These are phyloP conservation scores for Scaptomyza polygonia DNA, from an alignment of 2,888 invertebrate genomes.

Conservation along the genomic window DNA sequence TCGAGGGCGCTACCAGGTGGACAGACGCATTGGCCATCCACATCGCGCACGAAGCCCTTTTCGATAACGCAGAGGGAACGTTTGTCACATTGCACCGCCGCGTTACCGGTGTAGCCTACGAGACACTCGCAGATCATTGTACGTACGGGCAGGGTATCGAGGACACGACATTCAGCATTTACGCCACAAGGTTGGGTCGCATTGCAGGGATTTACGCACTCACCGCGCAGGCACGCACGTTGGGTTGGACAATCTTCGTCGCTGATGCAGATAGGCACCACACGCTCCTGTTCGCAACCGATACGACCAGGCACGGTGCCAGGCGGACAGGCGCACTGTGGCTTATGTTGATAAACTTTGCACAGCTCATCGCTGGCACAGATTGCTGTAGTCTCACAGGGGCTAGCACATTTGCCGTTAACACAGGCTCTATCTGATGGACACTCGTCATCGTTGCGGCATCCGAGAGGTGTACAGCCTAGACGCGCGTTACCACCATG, in stretches of 20 bases:
- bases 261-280: slow-evolving; percentile 88
- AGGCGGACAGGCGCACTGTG: slow-evolving; percentile 92
- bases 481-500: slow-evolving; percentile 92
- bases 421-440: slow-evolving; percentile 92
- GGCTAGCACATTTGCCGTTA: slow-evolving; percentile 91
- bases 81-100: slow-evolving; percentile 92
- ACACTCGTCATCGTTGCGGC: slow-evolving; percentile 92
- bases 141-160: slow-evolving; percentile 92
- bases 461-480: slow-evolving; percentile 92
- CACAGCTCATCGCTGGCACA: slow-evolving; percentile 91
- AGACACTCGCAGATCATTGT: slow-evolving; percentile 95
- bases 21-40: slow-evolving; percentile 90
- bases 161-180: slow-evolving; percentile 91
- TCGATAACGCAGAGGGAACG: slow-evolving; percentile 89
- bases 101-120: slow-evolving; percentile 94
- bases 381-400: slow-evolving; percentile 88
- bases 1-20: slow-evolving; percentile 91
- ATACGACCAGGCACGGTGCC: slow-evolving; percentile 88
- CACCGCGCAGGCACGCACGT: slow-evolving; percentile 91
- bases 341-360: slow-evolving; percentile 90
- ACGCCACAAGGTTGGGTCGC: slow-evolving; percentile 92
- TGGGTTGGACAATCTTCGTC: slow-evolving; percentile 93
- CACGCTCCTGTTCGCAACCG: slow-evolving; percentile 86
- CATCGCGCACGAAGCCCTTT: slow-evolving; percentile 88
- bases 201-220: slow-evolving; percentile 93